Evolutionary conservation across 2,113 vertebrate species (phyloP), one percentile per base, ranked within the genome.

Genomic region (Thalassoma bifasciatum): DNA sequence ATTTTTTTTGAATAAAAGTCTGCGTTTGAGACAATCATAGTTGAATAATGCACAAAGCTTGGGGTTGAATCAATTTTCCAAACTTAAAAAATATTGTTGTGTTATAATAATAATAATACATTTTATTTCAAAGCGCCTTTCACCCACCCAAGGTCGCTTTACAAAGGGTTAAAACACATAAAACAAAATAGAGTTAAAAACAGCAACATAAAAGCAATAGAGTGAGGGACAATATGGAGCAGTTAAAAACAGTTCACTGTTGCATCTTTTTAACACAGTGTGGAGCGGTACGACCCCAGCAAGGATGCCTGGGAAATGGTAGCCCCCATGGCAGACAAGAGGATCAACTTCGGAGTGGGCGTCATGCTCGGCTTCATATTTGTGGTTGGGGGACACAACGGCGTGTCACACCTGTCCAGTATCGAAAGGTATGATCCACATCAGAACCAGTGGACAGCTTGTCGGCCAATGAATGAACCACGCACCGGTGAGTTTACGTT

Each of bases 361-460:
- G 96, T 98, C 54, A 98, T 96, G 97, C 93, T 99, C 61, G 98
- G 98, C 74, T 99, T 99, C 90, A 96, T 99, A 84, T 99, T 99
- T 64, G 98, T 99, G 19, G 98, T 99, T 2, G 98, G 97, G 0
- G 97, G 98, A 13, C 98, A 99, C 93, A 99, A 99, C 0, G 98
- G 98, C 0, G 97, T 99, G 66, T 98, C 97, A 1, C 98, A 99
- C 89, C 82, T 99, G 50, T 96, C 97, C 40, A 99, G 97, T 94
- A 98, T 99, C 2, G 98, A 99, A 95, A 92, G 98, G 77, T 99
- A 97, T 2, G 98, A 99, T 57, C 97, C 97, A 2, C 97, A 99
- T 66, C 97, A 98, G 79, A 99, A 99, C 82, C 97, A 99, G 89
- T 99, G 98, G 98, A 99, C 97, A 0, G 93, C 96, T 17, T 99